phyloP scores from a whole-genome alignment of 2,797 vertebrate species.

The Cynodonichthys magdalenae region DNA sequence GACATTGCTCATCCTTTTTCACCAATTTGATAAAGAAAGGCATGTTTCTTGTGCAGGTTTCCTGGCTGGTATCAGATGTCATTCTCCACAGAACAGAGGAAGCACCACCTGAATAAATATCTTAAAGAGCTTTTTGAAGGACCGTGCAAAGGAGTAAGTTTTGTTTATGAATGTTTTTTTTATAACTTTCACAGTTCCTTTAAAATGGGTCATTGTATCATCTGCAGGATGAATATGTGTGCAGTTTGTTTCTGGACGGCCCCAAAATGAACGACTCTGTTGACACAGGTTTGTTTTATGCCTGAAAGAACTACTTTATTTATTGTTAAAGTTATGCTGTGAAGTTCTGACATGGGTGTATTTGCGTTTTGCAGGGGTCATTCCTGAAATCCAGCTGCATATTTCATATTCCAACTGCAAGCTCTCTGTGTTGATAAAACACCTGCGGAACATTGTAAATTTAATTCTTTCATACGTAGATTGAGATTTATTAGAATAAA shows the following conservation, averaged over 20 bases:
- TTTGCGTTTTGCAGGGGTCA: constrained; percentile 48
- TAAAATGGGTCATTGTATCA: constrained; percentile 13
- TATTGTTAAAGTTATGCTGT: not conserved
- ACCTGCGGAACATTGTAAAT: constrained; percentile 86
- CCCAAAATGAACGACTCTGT: constrained; percentile 49
- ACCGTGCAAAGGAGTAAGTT: constrained; percentile 78
- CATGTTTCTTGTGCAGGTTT: constrained; percentile 75
- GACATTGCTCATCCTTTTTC: not conserved
- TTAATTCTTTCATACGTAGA: constrained; percentile 1
- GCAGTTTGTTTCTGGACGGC: constrained; percentile 86
- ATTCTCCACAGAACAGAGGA: constrained; percentile 75
- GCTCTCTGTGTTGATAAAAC: constrained; percentile 84
- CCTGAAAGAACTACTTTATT: not conserved
- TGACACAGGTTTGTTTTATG: constrained; percentile 48
- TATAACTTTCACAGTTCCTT: not conserved
- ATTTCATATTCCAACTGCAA: constrained; percentile 71
- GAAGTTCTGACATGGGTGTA: constrained; percentile 3
- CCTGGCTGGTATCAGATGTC: constrained; percentile 82
- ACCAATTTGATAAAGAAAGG: not conserved
- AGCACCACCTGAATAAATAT: constrained; percentile 85
- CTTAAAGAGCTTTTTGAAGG: constrained; percentile 85
- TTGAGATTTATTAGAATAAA: not conserved
- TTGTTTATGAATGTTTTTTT: not conserved
- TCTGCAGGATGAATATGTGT: constrained; percentile 85
- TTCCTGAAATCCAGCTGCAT: constrained; percentile 80